Evolutionary conservation across 2,797 vertebrate species (phyloP).

Genomic region (Champsocephalus gunnari): DNA sequence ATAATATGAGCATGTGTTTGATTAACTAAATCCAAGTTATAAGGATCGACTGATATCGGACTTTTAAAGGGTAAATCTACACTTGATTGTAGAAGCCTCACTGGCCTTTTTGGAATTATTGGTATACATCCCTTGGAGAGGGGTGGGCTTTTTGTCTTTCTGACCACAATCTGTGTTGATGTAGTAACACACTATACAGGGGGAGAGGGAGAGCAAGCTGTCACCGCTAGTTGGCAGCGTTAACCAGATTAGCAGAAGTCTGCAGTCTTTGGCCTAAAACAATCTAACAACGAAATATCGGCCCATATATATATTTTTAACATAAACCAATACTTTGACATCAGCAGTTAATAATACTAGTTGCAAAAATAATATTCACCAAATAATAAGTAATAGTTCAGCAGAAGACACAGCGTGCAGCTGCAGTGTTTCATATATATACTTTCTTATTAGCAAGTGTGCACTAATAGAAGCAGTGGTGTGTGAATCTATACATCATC

Average conservation of each 20-base stretch:
- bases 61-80: neutral
- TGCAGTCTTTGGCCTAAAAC: neutral
- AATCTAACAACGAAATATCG: fast-evolving
- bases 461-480: neutral
- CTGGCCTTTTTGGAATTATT: no score
- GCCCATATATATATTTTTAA: neutral
- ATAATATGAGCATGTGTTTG: neutral
- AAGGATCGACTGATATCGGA: no score
- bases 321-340: neutral
- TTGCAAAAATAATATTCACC: neutral
- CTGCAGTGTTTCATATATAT: neutral
- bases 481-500: neutral
- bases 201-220: neutral
- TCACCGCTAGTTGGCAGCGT: neutral
- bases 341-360: neutral
- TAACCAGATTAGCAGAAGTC: neutral
- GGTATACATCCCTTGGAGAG: no score
- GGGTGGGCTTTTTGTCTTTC: neutral
- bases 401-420: neutral
- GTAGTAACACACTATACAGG: neutral
- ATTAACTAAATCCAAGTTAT: neutral
- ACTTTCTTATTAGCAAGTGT: neutral
- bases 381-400: neutral
- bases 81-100: neutral
- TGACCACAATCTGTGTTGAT: neutral